A percentile compares a stretch with the other conserved stretches of the same genome.
These are phyloP conservation scores for Diploscapter pachys DNA, from an alignment of 1,140 invertebrate genomes.

Conservation along the genomic window DNA sequence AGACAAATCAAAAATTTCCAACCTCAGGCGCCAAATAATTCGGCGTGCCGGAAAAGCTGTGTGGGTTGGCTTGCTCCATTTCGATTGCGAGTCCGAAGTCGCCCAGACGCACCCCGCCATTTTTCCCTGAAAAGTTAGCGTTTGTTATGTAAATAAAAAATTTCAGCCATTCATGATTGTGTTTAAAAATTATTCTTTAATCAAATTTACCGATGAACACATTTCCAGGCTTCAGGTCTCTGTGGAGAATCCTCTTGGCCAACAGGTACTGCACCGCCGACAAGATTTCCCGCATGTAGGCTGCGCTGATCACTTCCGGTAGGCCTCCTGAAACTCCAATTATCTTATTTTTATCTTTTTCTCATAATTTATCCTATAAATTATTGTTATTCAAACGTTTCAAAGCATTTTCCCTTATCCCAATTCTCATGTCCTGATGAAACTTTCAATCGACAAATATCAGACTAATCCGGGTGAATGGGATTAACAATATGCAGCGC, in stretches of 20 bases:
- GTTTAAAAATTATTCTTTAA: too few relatives aligned
- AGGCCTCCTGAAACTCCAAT: too few relatives aligned
- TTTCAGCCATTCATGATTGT: too few relatives aligned
- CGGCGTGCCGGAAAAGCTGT: constrained; percentile 7
- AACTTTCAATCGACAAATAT: too few relatives aligned
- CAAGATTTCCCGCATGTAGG: not conserved
- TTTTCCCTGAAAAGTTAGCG: not conserved
- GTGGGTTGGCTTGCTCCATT: not conserved
- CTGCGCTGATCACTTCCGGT: not conserved
- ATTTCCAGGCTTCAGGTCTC: constrained; percentile 13
- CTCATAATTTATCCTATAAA: too few relatives aligned
- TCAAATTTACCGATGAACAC: not conserved
- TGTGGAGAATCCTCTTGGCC: not conserved
- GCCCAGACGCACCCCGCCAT: constrained; percentile 2
- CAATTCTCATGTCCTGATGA: too few relatives aligned
- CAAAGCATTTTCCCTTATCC: too few relatives aligned
- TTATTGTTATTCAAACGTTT: too few relatives aligned
- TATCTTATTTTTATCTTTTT: too few relatives aligned
- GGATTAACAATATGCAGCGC: too few relatives aligned
- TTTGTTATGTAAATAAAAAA: too few relatives aligned
- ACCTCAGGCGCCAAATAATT: constrained; percentile 17
- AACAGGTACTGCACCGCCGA: constrained; percentile 3
- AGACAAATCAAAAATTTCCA: not conserved
- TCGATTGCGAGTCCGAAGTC: constrained; percentile 6
- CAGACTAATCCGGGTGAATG: too few relatives aligned